Percentiles rank a stretch among this genome's conserved stretches.
phyloP scores from a whole-genome alignment of 2,797 vertebrate genomes.

The Varecia variegata region DNA sequence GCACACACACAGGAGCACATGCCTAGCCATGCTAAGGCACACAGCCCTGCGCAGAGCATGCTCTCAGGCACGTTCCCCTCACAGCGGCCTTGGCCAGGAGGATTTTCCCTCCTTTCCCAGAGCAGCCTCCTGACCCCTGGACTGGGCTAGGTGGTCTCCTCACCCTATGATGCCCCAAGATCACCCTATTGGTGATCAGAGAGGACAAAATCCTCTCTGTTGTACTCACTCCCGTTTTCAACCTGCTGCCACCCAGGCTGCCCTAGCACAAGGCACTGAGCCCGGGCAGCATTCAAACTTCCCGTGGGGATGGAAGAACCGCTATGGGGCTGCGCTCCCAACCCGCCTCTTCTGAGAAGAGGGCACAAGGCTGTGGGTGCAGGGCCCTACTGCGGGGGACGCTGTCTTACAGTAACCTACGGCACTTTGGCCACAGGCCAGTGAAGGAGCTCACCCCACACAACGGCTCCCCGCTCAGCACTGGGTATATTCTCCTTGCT shows the following conservation, averaged over 20 bases:
- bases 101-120: neutral
- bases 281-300: neutral
- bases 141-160: too few relatives aligned
- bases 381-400: too few relatives aligned
- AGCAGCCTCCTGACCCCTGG: neutral
- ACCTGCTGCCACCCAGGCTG: neutral
- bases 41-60: neutral
- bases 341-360: neutral
- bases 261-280: neutral
- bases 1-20: fast-evolving
- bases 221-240: neutral
- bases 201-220: neutral
- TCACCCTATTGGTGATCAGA: neutral
- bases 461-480: neutral
- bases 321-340: neutral
- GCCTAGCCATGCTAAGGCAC: fast-evolving
- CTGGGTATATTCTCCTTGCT: too few relatives aligned
- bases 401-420: neutral
- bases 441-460: neutral
- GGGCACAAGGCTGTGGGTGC: neutral
- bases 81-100: neutral
- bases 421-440: too few relatives aligned
- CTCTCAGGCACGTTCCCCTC: neutral
- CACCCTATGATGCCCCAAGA: neutral
- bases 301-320: neutral